These are phyloP conservation scores for Druceiella hillmani DNA, from an alignment of 2,888 invertebrate genomes.

Conservation along the genomic window DNA sequence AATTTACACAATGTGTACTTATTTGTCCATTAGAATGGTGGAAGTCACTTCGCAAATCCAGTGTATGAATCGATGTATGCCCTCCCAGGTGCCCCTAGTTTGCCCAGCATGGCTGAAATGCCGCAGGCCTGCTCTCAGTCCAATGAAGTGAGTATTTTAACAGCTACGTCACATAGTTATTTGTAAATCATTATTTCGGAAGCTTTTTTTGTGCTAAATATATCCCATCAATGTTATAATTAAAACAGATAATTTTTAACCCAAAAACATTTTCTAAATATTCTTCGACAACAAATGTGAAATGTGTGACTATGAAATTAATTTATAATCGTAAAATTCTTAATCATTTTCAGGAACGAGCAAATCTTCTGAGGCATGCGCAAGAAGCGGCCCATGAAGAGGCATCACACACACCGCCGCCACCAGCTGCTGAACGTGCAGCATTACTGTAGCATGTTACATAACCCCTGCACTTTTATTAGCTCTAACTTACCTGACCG, in stretches of 20 bases:
- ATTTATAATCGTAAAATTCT: too few relatives aligned
- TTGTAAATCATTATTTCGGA: too few relatives aligned
- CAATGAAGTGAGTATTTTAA: background rate
- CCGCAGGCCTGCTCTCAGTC: background rate
- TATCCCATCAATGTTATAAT: too few relatives aligned
- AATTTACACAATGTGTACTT: too few relatives aligned
- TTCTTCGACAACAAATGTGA: background rate
- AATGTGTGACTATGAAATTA: background rate
- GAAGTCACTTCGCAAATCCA: conserved; percentile 76
- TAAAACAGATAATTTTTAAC: too few relatives aligned
- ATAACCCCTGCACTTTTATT: too few relatives aligned
- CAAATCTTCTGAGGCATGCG: conserved; percentile 31
- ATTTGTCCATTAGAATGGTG: conserved; percentile 44
- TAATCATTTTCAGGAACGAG: conserved; percentile 26
- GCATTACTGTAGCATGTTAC: conserved; percentile 38
- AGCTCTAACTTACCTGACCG: too few relatives aligned
- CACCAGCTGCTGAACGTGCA: conserved; percentile 33
- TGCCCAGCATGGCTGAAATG: conserved; percentile 7
- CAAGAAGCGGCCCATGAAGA: conserved; percentile 25
- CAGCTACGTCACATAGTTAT: background rate
- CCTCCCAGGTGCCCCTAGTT: conserved; percentile 30
- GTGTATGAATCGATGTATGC: conserved; percentile 80
- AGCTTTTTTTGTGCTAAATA: too few relatives aligned
- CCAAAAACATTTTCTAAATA: conserved; percentile 11
- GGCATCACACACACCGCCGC: conserved; percentile 23